phyloP scores from a whole-genome alignment of 2,888 invertebrate genomes.

The Sphinx pinastri region DNA sequence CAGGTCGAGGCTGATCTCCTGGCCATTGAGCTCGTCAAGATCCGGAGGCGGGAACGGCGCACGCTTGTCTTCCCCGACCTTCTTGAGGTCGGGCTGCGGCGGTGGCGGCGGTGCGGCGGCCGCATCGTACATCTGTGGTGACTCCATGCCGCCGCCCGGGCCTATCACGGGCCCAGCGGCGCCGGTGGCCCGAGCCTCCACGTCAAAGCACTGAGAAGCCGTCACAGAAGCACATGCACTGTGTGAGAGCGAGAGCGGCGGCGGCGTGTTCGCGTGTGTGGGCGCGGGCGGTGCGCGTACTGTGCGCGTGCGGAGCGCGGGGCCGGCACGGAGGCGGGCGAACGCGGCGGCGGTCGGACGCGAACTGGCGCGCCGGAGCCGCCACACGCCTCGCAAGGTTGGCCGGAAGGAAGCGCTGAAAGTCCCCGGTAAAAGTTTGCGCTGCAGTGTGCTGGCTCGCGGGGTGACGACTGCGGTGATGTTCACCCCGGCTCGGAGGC shows the following conservation, averaged over 20 bases:
- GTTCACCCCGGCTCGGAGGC: neutral
- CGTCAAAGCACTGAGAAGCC: conserved; percentile 79
- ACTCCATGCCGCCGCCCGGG: conserved; percentile 88
- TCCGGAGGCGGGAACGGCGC: conserved; percentile 91
- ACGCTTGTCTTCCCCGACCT: conserved; percentile 86
- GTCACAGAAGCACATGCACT: conserved; percentile 76
- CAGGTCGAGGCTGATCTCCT: conserved; percentile 95
- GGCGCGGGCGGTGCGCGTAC: conserved; percentile 41
- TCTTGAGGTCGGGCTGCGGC: conserved; percentile 85
- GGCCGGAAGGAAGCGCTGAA: conserved; percentile 81
- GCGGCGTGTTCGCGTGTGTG: conserved; percentile 35
- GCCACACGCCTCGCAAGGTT: conserved; percentile 63
- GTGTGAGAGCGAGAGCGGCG: conserved; percentile 52
- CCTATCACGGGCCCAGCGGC: conserved; percentile 77
- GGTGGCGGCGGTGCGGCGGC: conserved; percentile 85
- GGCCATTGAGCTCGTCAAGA: conserved; percentile 94
- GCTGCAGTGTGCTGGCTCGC: conserved; percentile 35
- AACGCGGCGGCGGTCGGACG: conserved; percentile 32
- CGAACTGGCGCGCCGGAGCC: conserved; percentile 70
- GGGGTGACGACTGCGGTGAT: conserved; percentile 8
- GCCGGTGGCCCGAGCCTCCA: conserved; percentile 77
- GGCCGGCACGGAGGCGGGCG: conserved; percentile 34
- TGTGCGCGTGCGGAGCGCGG: conserved; percentile 45
- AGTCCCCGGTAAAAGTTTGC: conserved; percentile 70
- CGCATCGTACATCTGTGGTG: conserved; percentile 94